Evolutionary conservation across 2,888 invertebrate species (phyloP), one percentile per base, ranked within the genome.

Genomic region (Cephonodes hylas): DNA sequence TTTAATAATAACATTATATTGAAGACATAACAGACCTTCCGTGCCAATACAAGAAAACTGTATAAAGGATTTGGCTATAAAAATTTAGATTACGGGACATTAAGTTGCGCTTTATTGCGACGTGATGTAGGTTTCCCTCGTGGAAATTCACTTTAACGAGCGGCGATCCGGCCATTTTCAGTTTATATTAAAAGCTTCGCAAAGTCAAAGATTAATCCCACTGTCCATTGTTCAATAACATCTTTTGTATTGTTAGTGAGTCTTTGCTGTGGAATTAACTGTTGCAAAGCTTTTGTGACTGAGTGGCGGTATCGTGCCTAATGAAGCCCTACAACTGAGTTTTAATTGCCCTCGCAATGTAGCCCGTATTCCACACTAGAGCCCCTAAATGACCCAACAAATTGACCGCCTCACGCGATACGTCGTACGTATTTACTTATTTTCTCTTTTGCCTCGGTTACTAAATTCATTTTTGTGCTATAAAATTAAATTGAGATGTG

Each of bases 401-500:
- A 91, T 90, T 91, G 88, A 88, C 84, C 81, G 80, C 78, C 81
- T 77, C 91, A 91, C 91, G 91, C 91, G 82, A 91, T 84, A 72
- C 76, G 80, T 80, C 71, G 75, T 78, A 59, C 34, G 20, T 31
- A 25, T 53, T 23, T 53, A 48, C 15, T 25, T 58, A 42, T 58
- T 58, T 13, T 18, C 25, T 44, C n/a, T 13, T 18, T 20, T 22
- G 44, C 6, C 27, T 44, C 31, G 44, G 42, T 44, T 18, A 59
- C 10, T 27, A 18, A 27, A 18, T 3, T n/a, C 7, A 31, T 18
- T 27, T 7, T 18, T 44, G 18, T 44, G 38, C n/a, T 38, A 38
- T 38, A n/a, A 38, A 38, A 44, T 44, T 31, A n/a, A 53, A 53
- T 27, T n/a, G 3, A 18, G n/a, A 53, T 18, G 8, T 5, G 31